phyloP scores from a whole-genome alignment of 2,113 vertebrate species.

The Cervus canadensis region DNA sequence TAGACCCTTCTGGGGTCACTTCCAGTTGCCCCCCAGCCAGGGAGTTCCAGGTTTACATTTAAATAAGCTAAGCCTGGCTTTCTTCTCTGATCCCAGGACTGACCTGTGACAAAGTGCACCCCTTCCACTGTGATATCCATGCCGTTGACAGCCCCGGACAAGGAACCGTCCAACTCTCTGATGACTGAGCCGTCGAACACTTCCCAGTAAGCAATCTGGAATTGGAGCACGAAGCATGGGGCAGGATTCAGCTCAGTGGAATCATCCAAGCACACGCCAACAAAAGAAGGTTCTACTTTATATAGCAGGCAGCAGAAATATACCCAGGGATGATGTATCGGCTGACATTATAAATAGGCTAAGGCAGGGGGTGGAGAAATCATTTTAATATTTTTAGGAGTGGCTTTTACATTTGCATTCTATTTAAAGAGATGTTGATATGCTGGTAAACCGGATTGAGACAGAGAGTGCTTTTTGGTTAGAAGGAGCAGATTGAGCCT shows the following conservation, averaged over 20 bases:
- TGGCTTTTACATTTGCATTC: constrained; percentile 45
- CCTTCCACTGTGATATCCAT: constrained; percentile 88
- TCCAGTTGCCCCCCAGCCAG: not conserved
- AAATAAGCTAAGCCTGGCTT: not conserved
- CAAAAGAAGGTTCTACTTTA: constrained; percentile 50
- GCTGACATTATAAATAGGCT: constrained; percentile 66
- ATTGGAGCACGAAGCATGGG: not conserved
- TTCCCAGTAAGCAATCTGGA: constrained; percentile 92
- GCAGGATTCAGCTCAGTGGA: not conserved
- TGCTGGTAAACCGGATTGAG: constrained; percentile 31
- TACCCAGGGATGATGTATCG: not conserved
- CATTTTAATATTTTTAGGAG: constrained; percentile 63
- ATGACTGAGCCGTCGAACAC: constrained; percentile 85
- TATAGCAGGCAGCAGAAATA: constrained; percentile 60
- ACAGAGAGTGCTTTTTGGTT: constrained; percentile 39
- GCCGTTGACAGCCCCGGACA: constrained; percentile 86
- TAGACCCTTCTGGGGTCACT: not conserved
- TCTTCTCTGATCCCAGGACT: not conserved
- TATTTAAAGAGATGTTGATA: constrained; percentile 56
- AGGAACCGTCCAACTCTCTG: constrained; percentile 86
- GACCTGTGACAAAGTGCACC: constrained; percentile 88
- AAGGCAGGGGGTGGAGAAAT: constrained; percentile 29
- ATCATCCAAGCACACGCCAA: not conserved
- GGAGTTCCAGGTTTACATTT: not conserved
- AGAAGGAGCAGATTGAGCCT: not conserved